Evolutionary conservation across 1,140 invertebrate genomes (phyloP).

Genomic region (Conopomorpha cramerella): DNA sequence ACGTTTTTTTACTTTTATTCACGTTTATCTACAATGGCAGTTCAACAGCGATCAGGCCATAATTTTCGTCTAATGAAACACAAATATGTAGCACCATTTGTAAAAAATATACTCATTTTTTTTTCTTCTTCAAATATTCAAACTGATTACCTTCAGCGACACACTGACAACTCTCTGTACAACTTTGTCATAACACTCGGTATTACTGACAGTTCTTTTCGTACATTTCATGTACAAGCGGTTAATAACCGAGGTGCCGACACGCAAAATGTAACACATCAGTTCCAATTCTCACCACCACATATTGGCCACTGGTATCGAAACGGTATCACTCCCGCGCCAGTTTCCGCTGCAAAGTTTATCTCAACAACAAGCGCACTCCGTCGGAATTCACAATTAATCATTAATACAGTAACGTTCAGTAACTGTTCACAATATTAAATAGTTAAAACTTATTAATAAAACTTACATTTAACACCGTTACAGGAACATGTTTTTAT

Average conservation of each 20-base stretch:
- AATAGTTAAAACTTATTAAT: constrained; percentile 2
- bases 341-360: no score
- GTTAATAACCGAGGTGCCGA: no score
- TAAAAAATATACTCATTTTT: constrained; percentile 55
- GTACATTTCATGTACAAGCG: no score
- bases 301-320: no score
- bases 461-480: constrained; percentile 31
- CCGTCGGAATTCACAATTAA: no score
- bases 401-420: neutral
- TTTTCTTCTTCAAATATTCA: constrained; percentile 19
- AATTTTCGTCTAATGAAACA: constrained; percentile 47
- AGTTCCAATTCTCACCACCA: no score
- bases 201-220: no score
- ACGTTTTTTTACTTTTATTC: constrained; percentile 9
- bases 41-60: constrained; percentile 32
- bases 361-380: no score
- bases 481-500: constrained; percentile 56
- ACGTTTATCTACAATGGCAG: constrained; percentile 24
- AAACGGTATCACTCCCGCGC: no score
- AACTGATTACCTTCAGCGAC: constrained; percentile 14
- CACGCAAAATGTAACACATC: no score
- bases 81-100: constrained; percentile 55
- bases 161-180: no score
- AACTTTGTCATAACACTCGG: no score
- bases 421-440: neutral